A percentile compares a stretch with the other conserved stretches of the same genome.
These are phyloP conservation scores for Aleiodes alternator DNA, from an alignment of 2,888 invertebrate species.

Conservation along the genomic window DNA sequence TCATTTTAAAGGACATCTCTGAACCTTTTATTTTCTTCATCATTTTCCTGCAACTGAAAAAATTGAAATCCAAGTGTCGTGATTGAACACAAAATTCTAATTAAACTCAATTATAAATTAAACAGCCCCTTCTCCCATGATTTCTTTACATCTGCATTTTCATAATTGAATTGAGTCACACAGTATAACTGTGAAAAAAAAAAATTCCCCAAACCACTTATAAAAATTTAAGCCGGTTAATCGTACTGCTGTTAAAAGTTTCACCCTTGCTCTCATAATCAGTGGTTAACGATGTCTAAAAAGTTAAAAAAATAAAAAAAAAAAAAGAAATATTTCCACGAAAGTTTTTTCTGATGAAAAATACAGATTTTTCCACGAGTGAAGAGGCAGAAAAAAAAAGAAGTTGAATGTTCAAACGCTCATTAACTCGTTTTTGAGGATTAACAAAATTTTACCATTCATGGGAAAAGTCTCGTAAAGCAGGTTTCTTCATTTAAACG, in stretches of 20 bases:
- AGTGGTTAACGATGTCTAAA: neutral
- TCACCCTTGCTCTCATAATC: neutral
- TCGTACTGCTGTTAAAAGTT: neutral
- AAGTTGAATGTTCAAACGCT: constrained; percentile 5
- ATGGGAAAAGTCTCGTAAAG: neutral
- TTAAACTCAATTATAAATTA: too few species aligned
- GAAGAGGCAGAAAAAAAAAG: neutral
- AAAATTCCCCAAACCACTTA: too few species aligned
- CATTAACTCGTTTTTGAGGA: constrained; percentile 22
- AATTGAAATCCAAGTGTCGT: too few species aligned
- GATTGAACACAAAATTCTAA: too few species aligned
- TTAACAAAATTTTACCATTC: constrained; percentile 13
- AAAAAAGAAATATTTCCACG: neutral
- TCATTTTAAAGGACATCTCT: too few species aligned
- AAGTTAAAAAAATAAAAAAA: neutral
- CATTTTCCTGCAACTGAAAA: too few species aligned
- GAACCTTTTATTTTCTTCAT: too few species aligned
- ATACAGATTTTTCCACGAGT: neutral
- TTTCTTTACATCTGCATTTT: too few species aligned
- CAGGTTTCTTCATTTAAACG: constrained; percentile 11
- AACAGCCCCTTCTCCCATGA: too few species aligned
- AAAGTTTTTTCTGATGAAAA: constrained; percentile 1
- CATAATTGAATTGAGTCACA: too few species aligned
- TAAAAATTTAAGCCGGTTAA: neutral
- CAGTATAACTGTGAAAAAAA: too few species aligned